Percentiles rank a stretch among this genome's conserved stretches.
Conservation (phyloP, 2,113 vertebrate species). For the Paradoxurus hermaphroditus region DNA sequence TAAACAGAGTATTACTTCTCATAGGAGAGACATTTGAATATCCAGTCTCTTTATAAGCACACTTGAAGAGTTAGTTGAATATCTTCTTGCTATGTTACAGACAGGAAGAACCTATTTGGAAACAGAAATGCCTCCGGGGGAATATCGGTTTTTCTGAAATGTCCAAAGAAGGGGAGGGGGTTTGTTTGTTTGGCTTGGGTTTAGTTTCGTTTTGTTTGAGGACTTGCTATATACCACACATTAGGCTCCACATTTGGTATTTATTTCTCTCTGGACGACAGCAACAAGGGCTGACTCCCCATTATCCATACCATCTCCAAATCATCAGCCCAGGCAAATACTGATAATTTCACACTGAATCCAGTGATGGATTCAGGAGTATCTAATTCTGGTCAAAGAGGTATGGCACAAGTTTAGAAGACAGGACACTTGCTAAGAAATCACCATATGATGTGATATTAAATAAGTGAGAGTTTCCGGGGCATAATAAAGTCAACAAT, state of each 20-base stretch:
- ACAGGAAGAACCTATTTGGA: background rate
- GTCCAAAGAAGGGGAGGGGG: background rate
- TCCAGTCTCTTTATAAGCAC: background rate
- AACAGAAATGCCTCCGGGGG: background rate
- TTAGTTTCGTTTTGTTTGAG: background rate
- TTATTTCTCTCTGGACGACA: background rate
- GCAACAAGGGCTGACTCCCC: background rate
- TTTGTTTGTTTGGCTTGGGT: background rate
- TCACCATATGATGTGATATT: background rate
- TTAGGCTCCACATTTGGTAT: background rate
- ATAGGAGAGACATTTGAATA: background rate
- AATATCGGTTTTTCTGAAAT: background rate
- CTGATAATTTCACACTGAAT: background rate
- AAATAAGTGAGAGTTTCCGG: conserved; percentile 40
- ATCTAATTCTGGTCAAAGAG: background rate
- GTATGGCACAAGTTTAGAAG: background rate
- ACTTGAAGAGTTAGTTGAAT: conserved; percentile 33
- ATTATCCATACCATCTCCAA: background rate
- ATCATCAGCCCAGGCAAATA: background rate
- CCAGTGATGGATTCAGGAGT: background rate
- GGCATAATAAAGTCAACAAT: conserved; percentile 17
- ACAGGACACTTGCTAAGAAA: background rate
- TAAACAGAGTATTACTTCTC: background rate
- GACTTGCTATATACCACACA: background rate
- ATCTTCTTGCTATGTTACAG: background rate